Percentiles rank a stretch among this genome's conserved stretches.
phyloP scores from a whole-genome alignment of 2,113 vertebrate genomes.

The Hymenochirus boettgeri region DNA sequence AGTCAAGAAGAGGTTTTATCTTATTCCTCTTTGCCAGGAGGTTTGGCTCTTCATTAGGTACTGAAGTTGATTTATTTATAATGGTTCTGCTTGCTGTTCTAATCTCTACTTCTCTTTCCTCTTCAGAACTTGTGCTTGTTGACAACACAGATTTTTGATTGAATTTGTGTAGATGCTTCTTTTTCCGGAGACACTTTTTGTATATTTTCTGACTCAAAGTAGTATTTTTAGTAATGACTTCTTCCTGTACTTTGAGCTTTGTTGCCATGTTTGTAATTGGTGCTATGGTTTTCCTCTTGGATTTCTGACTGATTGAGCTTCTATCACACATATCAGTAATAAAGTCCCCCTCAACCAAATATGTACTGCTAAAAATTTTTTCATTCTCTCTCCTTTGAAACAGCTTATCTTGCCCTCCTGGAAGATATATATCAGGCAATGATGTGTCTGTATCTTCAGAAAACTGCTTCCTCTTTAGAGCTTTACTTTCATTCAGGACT shows the following conservation, averaged over 20 bases:
- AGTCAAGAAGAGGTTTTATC: too few relatives aligned
- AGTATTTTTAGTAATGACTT: not conserved
- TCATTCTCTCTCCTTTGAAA: not conserved
- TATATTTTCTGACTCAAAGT: not conserved
- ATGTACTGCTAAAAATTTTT: too few relatives aligned
- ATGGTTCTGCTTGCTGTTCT: not conserved
- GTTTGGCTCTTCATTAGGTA: not conserved
- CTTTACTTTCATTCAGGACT: not conserved
- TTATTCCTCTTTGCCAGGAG: not conserved
- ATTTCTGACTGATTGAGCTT: too few relatives aligned
- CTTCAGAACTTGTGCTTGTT: not conserved
- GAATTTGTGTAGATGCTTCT: not conserved
- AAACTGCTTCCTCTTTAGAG: constrained; percentile 20
- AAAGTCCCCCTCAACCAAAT: too few relatives aligned
- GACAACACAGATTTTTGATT: not conserved
- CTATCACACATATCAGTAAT: too few relatives aligned
- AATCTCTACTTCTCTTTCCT: not conserved
- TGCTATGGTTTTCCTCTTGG: not conserved
- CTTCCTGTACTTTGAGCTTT: not conserved
- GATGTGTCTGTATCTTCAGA: not conserved
- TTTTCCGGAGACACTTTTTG: not conserved
- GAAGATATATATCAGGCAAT: not conserved
- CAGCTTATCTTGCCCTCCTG: not conserved
- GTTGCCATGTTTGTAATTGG: not conserved
- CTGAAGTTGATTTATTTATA: not conserved